Percentiles rank a stretch among this genome's conserved stretches.
Conservation (phyloP, 2,797 vertebrate species). For the Myripristis murdjan region DNA sequence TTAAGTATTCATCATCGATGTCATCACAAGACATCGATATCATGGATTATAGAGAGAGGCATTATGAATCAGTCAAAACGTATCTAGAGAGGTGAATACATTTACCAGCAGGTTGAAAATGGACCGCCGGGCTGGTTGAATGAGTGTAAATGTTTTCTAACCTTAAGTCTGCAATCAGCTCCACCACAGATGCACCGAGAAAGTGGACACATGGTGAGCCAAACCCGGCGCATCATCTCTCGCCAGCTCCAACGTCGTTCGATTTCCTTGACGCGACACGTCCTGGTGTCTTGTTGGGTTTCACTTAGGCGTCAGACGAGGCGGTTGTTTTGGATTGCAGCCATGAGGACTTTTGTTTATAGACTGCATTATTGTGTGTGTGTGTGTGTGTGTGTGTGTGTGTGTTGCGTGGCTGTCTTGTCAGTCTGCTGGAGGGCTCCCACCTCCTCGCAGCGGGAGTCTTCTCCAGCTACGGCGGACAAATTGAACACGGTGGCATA, state of each 20-base stretch:
- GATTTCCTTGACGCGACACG: too few relatives aligned
- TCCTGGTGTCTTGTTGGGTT: too few relatives aligned
- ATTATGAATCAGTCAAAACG: too few relatives aligned
- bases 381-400: too few relatives aligned
- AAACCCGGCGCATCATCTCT: too few relatives aligned
- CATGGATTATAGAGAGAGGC: too few relatives aligned
- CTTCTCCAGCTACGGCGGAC: constrained; percentile 46
- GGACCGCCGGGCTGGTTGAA: too few relatives aligned
- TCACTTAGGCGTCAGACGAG: constrained; percentile 32
- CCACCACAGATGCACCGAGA: constrained; percentile 19
- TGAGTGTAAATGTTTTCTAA: background rate
- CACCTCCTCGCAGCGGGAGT: constrained; percentile 59
- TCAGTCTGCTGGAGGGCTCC: constrained; percentile 58
- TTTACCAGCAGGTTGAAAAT: too few relatives aligned
- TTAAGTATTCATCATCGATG: too few relatives aligned
- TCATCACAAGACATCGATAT: too few relatives aligned
- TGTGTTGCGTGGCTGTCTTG: constrained; percentile 63
- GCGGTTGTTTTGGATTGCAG: constrained; percentile 44
- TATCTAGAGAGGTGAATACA: too few relatives aligned
- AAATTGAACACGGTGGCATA: constrained; percentile 53
- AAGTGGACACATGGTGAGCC: constrained; percentile 16
- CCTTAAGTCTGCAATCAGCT: constrained; percentile 28
- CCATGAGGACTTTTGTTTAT: constrained; percentile 47
- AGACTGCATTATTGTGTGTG: constrained; percentile 59
- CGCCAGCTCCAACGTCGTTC: constrained; percentile 29